Percentiles rank a stretch among this genome's conserved stretches.
Conservation (phyloP, 2,113 vertebrate genomes). For the Passer montanus region DNA sequence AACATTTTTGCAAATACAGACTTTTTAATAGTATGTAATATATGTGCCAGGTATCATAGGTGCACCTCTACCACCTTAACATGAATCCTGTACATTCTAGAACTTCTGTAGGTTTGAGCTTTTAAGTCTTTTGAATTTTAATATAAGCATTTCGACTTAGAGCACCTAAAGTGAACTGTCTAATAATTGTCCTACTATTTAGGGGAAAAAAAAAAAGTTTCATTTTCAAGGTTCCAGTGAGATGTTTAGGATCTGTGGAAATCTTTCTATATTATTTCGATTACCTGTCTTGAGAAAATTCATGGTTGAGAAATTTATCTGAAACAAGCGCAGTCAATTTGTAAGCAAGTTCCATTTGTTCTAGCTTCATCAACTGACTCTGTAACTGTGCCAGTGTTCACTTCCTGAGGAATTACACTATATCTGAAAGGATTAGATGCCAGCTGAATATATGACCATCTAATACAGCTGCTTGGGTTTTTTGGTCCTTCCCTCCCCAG, state of each 20-base stretch:
- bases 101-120: not conserved
- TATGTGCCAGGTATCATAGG: not conserved
- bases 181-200: not conserved
- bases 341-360: not conserved
- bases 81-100: not conserved
- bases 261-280: not conserved
- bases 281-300: not conserved
- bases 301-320: not conserved
- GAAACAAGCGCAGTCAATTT: not conserved
- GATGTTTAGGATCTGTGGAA: not conserved
- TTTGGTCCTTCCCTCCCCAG: accelerated
- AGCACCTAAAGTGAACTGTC: not conserved
- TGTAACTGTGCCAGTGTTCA: not conserved
- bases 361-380: not conserved
- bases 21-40: not conserved
- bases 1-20: not conserved
- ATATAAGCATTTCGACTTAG: not conserved
- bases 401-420: not conserved
- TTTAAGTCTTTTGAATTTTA: not conserved
- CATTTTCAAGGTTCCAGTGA: not conserved
- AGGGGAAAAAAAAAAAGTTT: not conserved
- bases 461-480: not conserved
- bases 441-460: not conserved
- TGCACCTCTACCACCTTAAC: not conserved
- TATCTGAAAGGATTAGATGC: not conserved